These are phyloP conservation scores for Eupeodes corollae DNA, from an alignment of 1,140 invertebrate species.

Conservation along the genomic window DNA sequence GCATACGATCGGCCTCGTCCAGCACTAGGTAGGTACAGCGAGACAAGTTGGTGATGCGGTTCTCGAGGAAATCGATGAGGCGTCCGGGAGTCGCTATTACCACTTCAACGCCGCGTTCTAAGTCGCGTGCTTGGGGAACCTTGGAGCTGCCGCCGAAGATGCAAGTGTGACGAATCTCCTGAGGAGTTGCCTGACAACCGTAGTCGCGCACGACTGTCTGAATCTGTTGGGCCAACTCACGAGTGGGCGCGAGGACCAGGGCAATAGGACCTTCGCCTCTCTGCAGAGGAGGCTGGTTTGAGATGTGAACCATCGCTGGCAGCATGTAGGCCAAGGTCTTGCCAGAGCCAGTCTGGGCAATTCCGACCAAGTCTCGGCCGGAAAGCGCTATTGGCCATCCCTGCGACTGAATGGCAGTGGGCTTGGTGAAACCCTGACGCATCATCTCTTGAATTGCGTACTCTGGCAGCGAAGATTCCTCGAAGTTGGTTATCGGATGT, in stretches of 20 bases:
- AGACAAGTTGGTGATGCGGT: slow-evolving; percentile 77
- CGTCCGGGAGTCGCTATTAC: slow-evolving; percentile 94
- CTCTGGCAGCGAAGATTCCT: slow-evolving; percentile 80
- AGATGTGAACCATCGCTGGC: slow-evolving; percentile 64
- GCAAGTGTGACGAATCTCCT: slow-evolving; percentile 77
- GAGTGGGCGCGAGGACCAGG: slow-evolving; percentile 85
- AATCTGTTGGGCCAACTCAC: slow-evolving; percentile 95
- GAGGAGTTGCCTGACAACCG: slow-evolving; percentile 56
- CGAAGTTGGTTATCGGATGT: slow-evolving; percentile 74
- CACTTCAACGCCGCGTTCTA: slow-evolving; percentile 84
- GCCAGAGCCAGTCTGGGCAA: slow-evolving; percentile 89
- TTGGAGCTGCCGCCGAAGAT: slow-evolving; percentile 96
- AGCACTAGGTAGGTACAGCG: slow-evolving; percentile 92
- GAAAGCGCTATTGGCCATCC: slow-evolving; percentile 89
- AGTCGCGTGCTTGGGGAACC: slow-evolving; percentile 81
- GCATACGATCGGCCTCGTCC: slow-evolving; percentile 86
- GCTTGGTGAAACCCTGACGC: slow-evolving; percentile 72
- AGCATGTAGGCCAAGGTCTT: slow-evolving; percentile 83
- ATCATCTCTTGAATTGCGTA: slow-evolving; percentile 67
- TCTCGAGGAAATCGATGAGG: slow-evolving; percentile 93
- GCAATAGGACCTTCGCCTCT: slow-evolving; percentile 86
- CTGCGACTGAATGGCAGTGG: slow-evolving; percentile 78
- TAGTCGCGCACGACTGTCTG: slow-evolving; percentile 89
- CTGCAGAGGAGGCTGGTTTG: slow-evolving; percentile 54
- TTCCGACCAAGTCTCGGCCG: slow-evolving; percentile 85